phyloP scores from a whole-genome alignment of 2,888 invertebrate species.

The Rhabditoides inermis region DNA sequence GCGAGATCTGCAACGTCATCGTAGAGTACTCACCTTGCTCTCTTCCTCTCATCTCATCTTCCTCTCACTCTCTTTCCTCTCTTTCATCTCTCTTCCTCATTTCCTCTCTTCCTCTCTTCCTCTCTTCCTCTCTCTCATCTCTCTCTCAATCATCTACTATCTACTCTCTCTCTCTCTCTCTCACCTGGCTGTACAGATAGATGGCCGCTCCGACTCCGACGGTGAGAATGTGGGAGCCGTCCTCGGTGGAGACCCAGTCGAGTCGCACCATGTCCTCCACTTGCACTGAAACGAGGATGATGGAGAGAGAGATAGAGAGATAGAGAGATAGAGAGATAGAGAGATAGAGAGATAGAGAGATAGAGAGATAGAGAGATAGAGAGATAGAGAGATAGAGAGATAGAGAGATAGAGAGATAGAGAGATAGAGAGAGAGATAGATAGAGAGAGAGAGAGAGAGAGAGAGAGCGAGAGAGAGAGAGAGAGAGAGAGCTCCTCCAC shows the following conservation, averaged over 20 bases:
- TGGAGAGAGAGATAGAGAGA: no score
- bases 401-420: no score
- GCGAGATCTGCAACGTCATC: conserved; percentile 59
- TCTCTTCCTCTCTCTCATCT: background rate
- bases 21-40: background rate
- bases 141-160: background rate
- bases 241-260: conserved; percentile 98
- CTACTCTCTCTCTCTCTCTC: background rate
- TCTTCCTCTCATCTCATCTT: background rate
- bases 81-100: background rate
- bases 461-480: no score
- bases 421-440: no score
- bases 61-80: background rate
- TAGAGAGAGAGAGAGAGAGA: no score
- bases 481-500: no score
- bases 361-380: no score
- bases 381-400: no score
- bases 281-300: conserved; percentile 49
- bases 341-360: no score
- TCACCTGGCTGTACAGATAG: conserved; percentile 78
- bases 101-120: background rate
- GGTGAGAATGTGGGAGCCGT: conserved; percentile 92
- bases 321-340: no score
- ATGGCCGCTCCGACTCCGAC: conserved; percentile 64
- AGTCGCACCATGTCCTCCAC: conserved; percentile 33